Conservation (phyloP, 2,888 invertebrate genomes). For the Cryptosula pallasiana region DNA sequence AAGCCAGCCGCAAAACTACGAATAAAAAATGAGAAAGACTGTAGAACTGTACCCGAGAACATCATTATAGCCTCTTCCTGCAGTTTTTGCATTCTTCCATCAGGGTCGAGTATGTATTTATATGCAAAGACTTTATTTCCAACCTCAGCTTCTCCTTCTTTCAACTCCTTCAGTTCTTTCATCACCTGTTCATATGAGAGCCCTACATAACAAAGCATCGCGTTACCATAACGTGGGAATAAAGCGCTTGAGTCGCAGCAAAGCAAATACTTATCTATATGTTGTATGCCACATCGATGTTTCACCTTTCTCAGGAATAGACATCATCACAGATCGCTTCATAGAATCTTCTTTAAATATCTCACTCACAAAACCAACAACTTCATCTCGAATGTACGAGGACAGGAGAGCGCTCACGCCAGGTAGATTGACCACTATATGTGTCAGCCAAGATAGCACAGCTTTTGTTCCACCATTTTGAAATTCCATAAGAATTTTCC, state of each 20-base stretch:
- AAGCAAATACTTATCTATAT: no score
- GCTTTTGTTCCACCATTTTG: neutral
- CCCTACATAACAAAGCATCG: conserved; percentile 31
- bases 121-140: conserved; percentile 46
- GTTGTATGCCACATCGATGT: no score
- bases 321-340: neutral
- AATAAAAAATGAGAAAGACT: neutral
- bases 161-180: conserved; percentile 35
- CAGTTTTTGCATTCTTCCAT: conserved; percentile 34
- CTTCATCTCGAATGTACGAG: neutral
- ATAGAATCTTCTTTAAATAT: neutral
- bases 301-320: conserved; percentile 16
- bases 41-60: conserved; percentile 44
- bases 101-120: conserved; percentile 41
- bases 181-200: conserved; percentile 35
- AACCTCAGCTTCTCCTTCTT: conserved; percentile 35
- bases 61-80: conserved; percentile 41
- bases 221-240: no score
- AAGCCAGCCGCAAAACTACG: neutral
- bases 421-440: neutral
- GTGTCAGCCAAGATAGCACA: neutral
- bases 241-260: no score
- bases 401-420: neutral
- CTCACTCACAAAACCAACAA: conserved; percentile 16
- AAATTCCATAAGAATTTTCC: neutral